Conservation (phyloP, 2,797 vertebrate genomes). For the Garrulus glandarius region DNA sequence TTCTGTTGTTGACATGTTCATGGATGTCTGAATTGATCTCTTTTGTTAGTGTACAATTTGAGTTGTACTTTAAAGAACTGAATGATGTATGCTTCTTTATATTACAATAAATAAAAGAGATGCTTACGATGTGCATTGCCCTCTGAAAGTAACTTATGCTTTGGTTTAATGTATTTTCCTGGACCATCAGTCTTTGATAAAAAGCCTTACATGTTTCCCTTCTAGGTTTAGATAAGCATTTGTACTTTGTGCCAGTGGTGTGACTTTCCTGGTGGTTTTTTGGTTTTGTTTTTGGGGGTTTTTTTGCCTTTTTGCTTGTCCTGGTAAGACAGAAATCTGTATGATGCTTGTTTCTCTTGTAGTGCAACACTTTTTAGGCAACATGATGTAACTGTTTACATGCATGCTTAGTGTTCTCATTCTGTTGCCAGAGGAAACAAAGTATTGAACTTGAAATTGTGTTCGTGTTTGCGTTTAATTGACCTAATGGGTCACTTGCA, state of each 20-base stretch:
- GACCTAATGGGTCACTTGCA: background rate
- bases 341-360: background rate
- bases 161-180: background rate
- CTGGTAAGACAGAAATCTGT: background rate
- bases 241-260: background rate
- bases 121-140: background rate
- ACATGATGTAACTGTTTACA: background rate
- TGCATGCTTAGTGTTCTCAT: background rate
- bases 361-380: background rate
- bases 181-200: background rate
- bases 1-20: slow-evolving; percentile 38
- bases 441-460: background rate
- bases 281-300: background rate
- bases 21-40: slow-evolving; percentile 43
- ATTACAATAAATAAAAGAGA: slow-evolving; percentile 65
- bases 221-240: background rate
- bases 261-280: background rate
- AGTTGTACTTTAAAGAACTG: slow-evolving; percentile 59
- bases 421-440: background rate
- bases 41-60: slow-evolving; percentile 43
- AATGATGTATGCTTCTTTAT: slow-evolving; percentile 70
- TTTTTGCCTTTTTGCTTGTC: background rate
- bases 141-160: background rate
- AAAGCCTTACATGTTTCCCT: background rate
- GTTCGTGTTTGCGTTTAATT: background rate